These are phyloP conservation scores for Callimorpha dominula DNA, from an alignment of 2,888 invertebrate species.

Conservation along the genomic window DNA sequence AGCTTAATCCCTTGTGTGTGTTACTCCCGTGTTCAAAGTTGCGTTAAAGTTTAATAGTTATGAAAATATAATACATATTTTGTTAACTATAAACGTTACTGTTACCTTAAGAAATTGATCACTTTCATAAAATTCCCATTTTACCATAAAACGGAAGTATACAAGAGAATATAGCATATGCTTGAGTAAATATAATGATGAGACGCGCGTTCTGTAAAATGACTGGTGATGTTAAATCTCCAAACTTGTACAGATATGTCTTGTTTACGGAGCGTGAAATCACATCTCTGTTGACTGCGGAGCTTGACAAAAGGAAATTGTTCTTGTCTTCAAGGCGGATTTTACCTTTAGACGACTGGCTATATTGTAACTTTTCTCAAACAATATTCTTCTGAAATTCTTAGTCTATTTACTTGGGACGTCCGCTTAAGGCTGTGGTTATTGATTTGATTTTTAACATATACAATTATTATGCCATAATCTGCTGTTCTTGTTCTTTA, in stretches of 20 bases:
- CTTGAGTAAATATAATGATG: constrained; percentile 39
- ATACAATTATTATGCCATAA: too few species aligned
- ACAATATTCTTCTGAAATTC: constrained; percentile 33
- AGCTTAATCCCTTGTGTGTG: too few species aligned
- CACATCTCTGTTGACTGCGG: constrained; percentile 63
- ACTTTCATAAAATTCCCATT: neutral
- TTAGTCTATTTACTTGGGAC: constrained; percentile 4
- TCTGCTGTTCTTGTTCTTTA: too few species aligned
- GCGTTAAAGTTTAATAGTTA: too few species aligned
- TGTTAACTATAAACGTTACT: too few species aligned
- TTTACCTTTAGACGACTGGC: constrained; percentile 46
- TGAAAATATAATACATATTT: too few species aligned
- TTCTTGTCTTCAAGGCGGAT: constrained; percentile 59
- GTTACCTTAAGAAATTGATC: neutral
- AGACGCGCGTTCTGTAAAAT: constrained; percentile 32
- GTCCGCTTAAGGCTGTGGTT: constrained; percentile 26
- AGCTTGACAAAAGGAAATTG: constrained; percentile 67
- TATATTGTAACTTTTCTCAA: constrained; percentile 56
- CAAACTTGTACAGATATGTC: constrained; percentile 50
- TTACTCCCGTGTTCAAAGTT: too few species aligned
- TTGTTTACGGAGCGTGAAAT: constrained; percentile 66
- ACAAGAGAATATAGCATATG: constrained; percentile 17
- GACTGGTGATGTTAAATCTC: constrained; percentile 38
- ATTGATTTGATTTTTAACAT: neutral
- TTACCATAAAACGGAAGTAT: constrained; percentile 5